Evolutionary conservation across 2,797 vertebrate species (phyloP).

Genomic region (Benthosema pterotum): DNA sequence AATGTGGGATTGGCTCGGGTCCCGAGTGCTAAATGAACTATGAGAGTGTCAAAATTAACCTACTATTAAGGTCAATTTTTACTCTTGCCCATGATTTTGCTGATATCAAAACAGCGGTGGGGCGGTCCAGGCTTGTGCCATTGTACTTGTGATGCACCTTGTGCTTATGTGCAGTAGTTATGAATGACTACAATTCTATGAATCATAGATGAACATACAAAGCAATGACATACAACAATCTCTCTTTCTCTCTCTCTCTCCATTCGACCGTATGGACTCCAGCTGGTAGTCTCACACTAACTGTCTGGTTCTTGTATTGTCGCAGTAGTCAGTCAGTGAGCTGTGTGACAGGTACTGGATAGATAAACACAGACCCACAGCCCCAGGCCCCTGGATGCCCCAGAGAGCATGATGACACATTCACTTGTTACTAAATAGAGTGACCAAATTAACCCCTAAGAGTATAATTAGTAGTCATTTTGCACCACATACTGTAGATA

Average conservation of each 20-base stretch:
- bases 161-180: background rate
- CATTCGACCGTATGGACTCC: slow-evolving; percentile 19
- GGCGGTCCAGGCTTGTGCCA: background rate
- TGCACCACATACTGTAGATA: too few relatives aligned
- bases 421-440: slow-evolving; percentile 53
- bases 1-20: too few relatives aligned
- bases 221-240: background rate
- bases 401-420: slow-evolving; percentile 56
- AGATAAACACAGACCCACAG: slow-evolving; percentile 27
- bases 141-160: too few relatives aligned
- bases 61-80: too few relatives aligned
- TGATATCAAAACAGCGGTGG: background rate
- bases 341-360: slow-evolving; percentile 52
- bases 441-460: background rate
- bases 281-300: slow-evolving; percentile 22
- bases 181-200: too few relatives aligned
- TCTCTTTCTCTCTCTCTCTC: background rate
- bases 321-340: slow-evolving; percentile 50
- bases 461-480: too few relatives aligned
- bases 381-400: slow-evolving; percentile 41
- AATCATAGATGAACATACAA: too few relatives aligned
- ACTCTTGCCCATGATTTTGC: too few relatives aligned
- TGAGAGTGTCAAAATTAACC: background rate
- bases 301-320: slow-evolving; percentile 42
- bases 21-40: background rate